Base-by-base conservation (phyloP, 2,113 vertebrate species). In the Ophthalmolycus amberensis region DNA sequence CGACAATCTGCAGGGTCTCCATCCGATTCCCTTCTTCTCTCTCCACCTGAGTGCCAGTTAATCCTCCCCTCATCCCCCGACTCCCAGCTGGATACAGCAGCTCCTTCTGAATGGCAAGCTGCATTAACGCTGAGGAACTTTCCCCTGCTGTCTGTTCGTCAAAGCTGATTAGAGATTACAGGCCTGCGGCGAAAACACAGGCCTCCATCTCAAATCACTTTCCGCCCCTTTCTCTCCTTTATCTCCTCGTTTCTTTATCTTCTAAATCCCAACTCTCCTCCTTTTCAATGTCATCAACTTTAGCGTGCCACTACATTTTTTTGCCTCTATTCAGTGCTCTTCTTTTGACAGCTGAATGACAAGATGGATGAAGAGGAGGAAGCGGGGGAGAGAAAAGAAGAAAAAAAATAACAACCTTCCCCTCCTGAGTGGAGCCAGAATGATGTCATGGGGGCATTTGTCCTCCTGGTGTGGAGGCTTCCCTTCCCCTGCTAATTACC, bases 401-500 rank as follows among this genome's bases (percentile, higher is more conserved):
- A 84, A 72, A 25, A 25, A n/a, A 3, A 1, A 46, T 56, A 60
- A 67, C 77, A 88, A 46, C 56, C 80, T 83, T 79, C 74, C 75
- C 85, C 90, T 82, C 60, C 85, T 72, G 81, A 90, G 86, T 87
- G 80, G 82, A 91, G 89, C 88, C 87, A 91, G 78, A 71, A 94
- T 94, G 94, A 93, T 93, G 93, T 94, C 93, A 95, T 93, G 93
- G 90, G 90, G 90, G 87, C 92, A 90, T 93, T 94, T 94, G 89
- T 94, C 93, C 90, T 94, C 92, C 91, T 91, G 88, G 90, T 93
- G 90, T 93, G 90, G 92, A 94, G 93, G 92, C 93, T 94, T 94
- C 94, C 92, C 90, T 93, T 95, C 94, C 93, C 93, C 88, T 92
- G 93, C 93, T 96, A 95, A 95, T 96, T 95, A 95, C 93, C 94